Conservation (phyloP, 2,113 vertebrate species). For the Laticauda colubrina region DNA sequence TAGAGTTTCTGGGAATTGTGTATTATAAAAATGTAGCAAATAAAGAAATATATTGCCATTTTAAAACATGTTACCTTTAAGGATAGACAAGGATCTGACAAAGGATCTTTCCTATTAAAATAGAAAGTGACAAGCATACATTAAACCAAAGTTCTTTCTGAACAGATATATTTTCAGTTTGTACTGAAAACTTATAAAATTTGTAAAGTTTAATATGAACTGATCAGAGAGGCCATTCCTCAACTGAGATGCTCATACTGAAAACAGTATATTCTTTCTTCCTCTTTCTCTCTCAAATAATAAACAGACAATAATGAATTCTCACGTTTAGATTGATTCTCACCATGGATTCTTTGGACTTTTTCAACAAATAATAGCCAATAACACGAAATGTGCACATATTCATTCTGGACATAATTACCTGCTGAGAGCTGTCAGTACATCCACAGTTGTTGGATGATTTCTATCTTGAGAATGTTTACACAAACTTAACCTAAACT, state of each 20-base stretch:
- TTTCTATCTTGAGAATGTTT: neutral
- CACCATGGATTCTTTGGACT: neutral
- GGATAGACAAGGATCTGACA: neutral
- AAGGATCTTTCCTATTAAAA: neutral
- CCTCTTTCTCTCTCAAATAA: neutral
- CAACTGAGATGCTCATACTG: neutral
- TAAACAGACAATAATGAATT: neutral
- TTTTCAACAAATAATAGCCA: neutral
- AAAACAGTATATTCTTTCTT: neutral
- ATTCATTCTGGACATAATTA: neutral
- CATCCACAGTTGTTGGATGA: neutral
- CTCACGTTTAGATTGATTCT: neutral
- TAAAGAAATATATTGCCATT: neutral
- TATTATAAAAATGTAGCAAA: neutral
- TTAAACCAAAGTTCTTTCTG: neutral
- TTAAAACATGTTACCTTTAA: neutral
- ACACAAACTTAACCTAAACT: neutral
- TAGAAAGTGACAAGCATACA: neutral
- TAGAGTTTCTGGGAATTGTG: neutral
- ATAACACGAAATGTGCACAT: neutral
- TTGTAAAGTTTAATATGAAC: neutral
- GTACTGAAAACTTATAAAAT: neutral
- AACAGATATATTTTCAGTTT: neutral
- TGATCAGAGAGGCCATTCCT: neutral
- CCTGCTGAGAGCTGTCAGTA: neutral